Evolutionary conservation across 1,140 invertebrate genomes (phyloP).

Genomic region (Microplitis mediator): DNA sequence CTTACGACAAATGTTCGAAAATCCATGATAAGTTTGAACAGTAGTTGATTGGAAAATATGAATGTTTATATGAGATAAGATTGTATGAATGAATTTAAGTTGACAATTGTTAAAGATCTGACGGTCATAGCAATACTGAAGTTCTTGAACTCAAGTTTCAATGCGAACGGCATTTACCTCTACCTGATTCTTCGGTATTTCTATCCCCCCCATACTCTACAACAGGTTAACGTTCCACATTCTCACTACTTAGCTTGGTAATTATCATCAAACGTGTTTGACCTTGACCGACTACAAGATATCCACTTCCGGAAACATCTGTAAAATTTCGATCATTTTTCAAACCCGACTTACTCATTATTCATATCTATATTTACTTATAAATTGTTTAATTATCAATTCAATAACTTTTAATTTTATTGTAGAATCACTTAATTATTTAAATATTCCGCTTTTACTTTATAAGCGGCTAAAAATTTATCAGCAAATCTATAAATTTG

Average conservation of each 20-base stretch:
- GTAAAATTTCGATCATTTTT: background rate
- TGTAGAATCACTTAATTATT: no score
- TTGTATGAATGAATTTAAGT: conserved; percentile 8
- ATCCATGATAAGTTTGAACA: conserved; percentile 44
- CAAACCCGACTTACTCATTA: background rate
- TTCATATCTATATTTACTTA: background rate
- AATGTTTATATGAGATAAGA: conserved; percentile 1
- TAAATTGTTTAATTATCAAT: background rate
- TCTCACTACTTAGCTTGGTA: conserved; percentile 30
- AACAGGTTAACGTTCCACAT: conserved; percentile 52
- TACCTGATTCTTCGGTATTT: conserved; percentile 37
- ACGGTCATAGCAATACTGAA: conserved; percentile 59
- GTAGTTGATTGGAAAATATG: background rate
- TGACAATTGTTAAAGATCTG: conserved; percentile 40
- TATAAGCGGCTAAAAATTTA: no score
- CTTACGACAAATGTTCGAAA: conserved; percentile 55
- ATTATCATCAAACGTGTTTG: conserved; percentile 32
- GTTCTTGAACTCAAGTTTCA: conserved; percentile 44
- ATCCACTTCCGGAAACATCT: conserved; percentile 22
- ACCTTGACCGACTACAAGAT: conserved; percentile 52
- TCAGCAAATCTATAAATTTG: no score
- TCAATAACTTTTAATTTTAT: no score
- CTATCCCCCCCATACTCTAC: conserved; percentile 4
- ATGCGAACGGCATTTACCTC: conserved; percentile 47
- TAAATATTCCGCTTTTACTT: no score